Base-by-base conservation (phyloP, 2,888 invertebrate genomes). In the Linyphia triangularis region DNA sequence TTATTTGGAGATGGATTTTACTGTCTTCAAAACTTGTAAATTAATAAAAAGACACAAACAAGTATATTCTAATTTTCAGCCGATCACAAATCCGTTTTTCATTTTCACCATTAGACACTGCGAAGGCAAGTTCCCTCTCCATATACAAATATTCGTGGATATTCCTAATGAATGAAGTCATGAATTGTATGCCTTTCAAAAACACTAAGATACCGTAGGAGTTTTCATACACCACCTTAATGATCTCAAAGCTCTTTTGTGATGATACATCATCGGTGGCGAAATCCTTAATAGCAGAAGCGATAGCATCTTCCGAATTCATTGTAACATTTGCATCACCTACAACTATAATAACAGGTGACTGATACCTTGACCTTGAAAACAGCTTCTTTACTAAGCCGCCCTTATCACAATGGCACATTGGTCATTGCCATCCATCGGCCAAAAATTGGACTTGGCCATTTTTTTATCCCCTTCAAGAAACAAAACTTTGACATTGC, bases 371-470 rank as follows among this genome's bases (percentile, higher is more conserved):
- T 81, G 81, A 81, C 81, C 70, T 57, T 70, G 5, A 6, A 19
- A 33, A 57, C 28, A 22, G 22, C 78, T 40, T 65, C 43, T 33
- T 22, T 30, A 51, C n/a, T 33, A 51, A 51, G 13, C 51, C 51
- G 37, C 69, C 69, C 72, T 26, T 37, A 59, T 72, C 59, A 82
- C 82, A 82, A 82, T 82, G 63, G 63, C 72, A 28, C 16, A 26
- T 51, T 82, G 82, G 82, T 82, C 82, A 82, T 72, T 82, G 82
- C 37, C 82, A 43, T 82, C 63, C 9, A 33, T 22, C 51, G 51
- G 57, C 22, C 1, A 51, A 51, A 51, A 51, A 82, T 63, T 40
- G 61, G 59, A 59, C 57, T 75, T 75, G 28, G 33, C 63, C 63
- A 77, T 40, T 77, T 82, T 82, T 72, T n/a, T 51, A 16, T 51